Evolutionary conservation across 2,888 invertebrate species (phyloP).

Genomic region (Acanthoscelides obtectus): DNA sequence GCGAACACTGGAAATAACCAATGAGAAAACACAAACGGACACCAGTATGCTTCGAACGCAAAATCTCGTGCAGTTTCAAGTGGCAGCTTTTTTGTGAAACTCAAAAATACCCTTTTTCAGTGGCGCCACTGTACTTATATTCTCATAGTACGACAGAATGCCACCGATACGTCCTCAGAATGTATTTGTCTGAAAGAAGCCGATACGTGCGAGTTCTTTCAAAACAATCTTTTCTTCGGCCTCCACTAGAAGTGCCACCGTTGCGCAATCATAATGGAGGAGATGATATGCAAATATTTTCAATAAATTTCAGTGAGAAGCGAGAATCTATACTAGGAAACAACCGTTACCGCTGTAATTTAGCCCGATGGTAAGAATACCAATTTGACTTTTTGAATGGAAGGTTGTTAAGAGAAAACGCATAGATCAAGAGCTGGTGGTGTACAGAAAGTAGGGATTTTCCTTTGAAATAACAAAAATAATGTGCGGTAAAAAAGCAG

Average conservation of each 20-base stretch:
- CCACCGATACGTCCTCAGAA: neutral
- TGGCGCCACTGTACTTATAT: too few relatives aligned
- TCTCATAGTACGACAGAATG: neutral
- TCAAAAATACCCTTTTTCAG: too few relatives aligned
- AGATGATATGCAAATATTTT: neutral
- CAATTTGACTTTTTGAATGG: neutral
- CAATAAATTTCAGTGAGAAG: neutral
- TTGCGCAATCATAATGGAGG: neutral
- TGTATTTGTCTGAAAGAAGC: neutral
- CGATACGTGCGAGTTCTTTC: neutral
- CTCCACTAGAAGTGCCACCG: neutral
- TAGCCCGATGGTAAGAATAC: neutral
- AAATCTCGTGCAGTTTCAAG: too few relatives aligned
- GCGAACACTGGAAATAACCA: too few relatives aligned
- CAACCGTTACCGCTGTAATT: neutral
- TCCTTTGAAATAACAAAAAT: too few relatives aligned
- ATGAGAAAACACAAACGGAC: too few relatives aligned
- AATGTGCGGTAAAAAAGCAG: too few relatives aligned
- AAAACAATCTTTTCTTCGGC: neutral
- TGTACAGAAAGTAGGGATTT: too few relatives aligned
- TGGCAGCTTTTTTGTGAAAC: too few relatives aligned
- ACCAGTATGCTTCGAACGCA: too few relatives aligned
- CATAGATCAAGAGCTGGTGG: neutral
- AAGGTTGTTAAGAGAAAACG: neutral
- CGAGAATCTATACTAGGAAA: neutral